These are phyloP conservation scores for Sebastolobus alascanus DNA, from an alignment of 2,797 vertebrate species.

Conservation along the genomic window DNA sequence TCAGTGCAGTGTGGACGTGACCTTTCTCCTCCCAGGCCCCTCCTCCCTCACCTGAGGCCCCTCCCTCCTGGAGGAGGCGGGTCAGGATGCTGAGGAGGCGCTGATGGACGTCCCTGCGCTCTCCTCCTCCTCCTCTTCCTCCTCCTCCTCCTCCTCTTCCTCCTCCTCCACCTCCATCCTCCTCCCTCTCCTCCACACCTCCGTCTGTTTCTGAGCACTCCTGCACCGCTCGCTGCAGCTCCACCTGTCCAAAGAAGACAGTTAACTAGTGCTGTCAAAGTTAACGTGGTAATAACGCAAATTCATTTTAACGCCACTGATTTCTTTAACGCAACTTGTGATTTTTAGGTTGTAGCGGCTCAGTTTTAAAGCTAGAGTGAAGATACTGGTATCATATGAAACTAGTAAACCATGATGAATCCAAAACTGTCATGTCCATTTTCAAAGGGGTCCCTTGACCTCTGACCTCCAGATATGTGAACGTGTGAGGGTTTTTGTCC, in stretches of 20 bases:
- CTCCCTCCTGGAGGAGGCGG: conserved; percentile 85
- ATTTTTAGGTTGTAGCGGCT: too few species aligned
- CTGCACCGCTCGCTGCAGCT: conserved; percentile 89
- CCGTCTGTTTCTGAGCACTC: conserved; percentile 86
- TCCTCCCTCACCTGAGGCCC: conserved; percentile 64
- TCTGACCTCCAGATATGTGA: too few species aligned
- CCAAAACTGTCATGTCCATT: too few species aligned
- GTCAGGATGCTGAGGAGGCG: conserved; percentile 86
- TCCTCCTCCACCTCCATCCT: conserved; percentile 13
- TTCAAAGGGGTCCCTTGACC: too few species aligned
- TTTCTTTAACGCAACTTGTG: too few species aligned
- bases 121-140: neutral
- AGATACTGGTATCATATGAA: too few species aligned
- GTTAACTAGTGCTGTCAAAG: too few species aligned
- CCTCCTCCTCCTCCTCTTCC: fast-evolving
- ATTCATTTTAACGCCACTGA: too few species aligned
- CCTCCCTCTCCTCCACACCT: neutral
- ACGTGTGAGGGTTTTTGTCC: too few species aligned
- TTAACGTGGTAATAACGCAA: too few species aligned
- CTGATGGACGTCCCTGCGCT: conserved; percentile 56
- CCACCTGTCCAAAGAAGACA: conserved; percentile 64
- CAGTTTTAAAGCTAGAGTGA: too few species aligned
- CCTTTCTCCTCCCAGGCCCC: conserved; percentile 41
- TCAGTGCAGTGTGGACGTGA: conserved; percentile 72
- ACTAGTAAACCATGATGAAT: too few species aligned